These are phyloP conservation scores for Lutjanus argentimaculatus DNA, from an alignment of 2,797 vertebrate genomes.

Conservation along the genomic window DNA sequence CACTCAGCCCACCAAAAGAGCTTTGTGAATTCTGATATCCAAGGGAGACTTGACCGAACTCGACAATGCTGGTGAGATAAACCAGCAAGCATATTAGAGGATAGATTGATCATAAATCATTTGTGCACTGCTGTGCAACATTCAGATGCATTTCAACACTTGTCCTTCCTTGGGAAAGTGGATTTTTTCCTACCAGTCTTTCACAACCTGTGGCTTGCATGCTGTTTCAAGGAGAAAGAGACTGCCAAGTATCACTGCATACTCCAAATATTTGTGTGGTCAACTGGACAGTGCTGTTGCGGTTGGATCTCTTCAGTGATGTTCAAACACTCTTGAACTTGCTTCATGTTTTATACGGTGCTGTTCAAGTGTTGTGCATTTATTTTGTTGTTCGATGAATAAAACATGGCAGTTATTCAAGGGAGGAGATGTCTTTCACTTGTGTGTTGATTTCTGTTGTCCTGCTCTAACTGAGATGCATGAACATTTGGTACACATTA, in stretches of 20 bases:
- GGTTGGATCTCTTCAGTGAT: constrained; percentile 77
- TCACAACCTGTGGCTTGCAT: constrained; percentile 83
- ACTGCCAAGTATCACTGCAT: constrained; percentile 82
- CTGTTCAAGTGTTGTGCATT: constrained; percentile 53
- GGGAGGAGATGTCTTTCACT: constrained; percentile 11
- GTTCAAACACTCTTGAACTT: constrained; percentile 76
- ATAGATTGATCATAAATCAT: constrained; percentile 76
- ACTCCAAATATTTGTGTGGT: constrained; percentile 86
- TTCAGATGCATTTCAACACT: constrained; percentile 81
- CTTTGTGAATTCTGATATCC: constrained; percentile 68
- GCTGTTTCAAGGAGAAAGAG: constrained; percentile 75
- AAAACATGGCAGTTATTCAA: constrained; percentile 32
- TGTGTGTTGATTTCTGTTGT: constrained; percentile 26
- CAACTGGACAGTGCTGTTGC: constrained; percentile 82
- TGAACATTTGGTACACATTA: constrained; percentile 28
- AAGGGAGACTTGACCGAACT: constrained; percentile 1
- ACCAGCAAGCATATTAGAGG: constrained; percentile 61
- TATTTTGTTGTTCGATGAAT: constrained; percentile 49
- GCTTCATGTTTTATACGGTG: constrained; percentile 69
- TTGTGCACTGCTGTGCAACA: constrained; percentile 59
- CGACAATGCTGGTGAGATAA: constrained; percentile 59
- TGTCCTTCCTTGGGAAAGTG: constrained; percentile 76
- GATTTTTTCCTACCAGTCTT: constrained; percentile 66
- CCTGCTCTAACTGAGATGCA: neutral
- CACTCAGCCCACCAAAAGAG: constrained; percentile 74